A percentile compares a stretch with the other conserved stretches of the same genome.
Evolutionary conservation across 2,888 invertebrate genomes (phyloP).

Genomic region (Agrotis segetum): DNA sequence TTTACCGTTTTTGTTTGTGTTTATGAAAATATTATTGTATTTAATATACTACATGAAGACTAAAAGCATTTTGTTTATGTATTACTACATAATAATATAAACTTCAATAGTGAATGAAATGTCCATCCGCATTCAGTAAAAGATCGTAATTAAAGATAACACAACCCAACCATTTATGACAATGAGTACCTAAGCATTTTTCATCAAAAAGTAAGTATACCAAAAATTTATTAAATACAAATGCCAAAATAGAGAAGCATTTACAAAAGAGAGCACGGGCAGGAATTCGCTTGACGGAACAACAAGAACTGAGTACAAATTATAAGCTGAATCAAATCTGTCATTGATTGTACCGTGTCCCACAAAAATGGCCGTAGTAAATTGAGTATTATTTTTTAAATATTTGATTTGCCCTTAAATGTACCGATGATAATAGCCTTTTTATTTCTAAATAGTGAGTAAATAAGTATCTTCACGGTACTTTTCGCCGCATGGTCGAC

Average conservation of each 20-base stretch:
- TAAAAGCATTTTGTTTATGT: neutral
- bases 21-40: no score
- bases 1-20: no score
- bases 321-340: conserved; percentile 22
- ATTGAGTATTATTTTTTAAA: conserved; percentile 73
- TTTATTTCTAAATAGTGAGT: conserved; percentile 62
- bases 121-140: neutral
- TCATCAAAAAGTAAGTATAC: no score
- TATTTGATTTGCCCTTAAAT: conserved; percentile 77
- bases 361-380: conserved; percentile 67
- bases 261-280: no score
- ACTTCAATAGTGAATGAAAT: neutral
- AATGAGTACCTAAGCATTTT: no score
- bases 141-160: conserved; percentile 22
- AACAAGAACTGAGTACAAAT: neutral
- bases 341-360: conserved; percentile 63
- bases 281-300: no score
- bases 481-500: neutral
- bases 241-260: no score
- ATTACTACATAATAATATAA: neutral
- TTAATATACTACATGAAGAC: no score
- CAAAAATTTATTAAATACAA: no score
- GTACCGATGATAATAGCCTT: conserved; percentile 68
- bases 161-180: conserved; percentile 8
- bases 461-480: conserved; percentile 56